Evolutionary conservation across 2,888 invertebrate genomes (phyloP), one percentile per base, ranked within the genome.

Genomic region (Drosophila gaucha): DNA sequence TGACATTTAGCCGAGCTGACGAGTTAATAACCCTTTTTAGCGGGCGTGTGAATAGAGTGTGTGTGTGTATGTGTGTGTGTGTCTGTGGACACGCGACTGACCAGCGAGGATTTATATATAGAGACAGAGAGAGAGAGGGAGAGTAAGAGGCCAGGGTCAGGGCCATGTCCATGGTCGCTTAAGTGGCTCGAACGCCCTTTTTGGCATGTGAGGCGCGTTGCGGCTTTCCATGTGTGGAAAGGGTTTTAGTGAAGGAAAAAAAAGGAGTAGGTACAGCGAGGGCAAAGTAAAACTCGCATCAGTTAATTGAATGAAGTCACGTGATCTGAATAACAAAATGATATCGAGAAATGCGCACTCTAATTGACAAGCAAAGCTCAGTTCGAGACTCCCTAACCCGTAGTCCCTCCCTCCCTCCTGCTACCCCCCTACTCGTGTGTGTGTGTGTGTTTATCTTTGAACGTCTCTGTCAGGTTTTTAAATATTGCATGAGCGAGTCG

Each of bases 151-250:
- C 20, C 72, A 54, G 66, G 74, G 64, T 49, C 68, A 62, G 66
- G 71, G 71, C 71, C 79, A 76, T 52, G 60, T 62, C 50, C 74
- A 60, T 51, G 65, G 69, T 50, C 74, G 87, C 89, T 90, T 90
- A 90, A 90, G 90, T 90, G 90, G 89, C 88, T 86, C 72, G 89
- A 88, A 90, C 90, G 90, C 90, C 90, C 90, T 90, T 90, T 90
- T 90, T 73, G 76, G 72, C 70, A 75, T 79, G 62, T 69, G 69
- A 60, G 39, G 38, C 64, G 74, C 67, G 63, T 63, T 67, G 52
- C 35, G 52, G 33, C 56, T 67, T 54, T 57, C 68, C 44, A 36
- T 64, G 52, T 6, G 33, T 39, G 20, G 46, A 28, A 51, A 38
- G 20, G 26, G 49, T n/a, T n/a, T n/a, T n/a, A n/a, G 2, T 12